Conservation (phyloP, 2,797 vertebrate genomes). For the Gallirallus australis region DNA sequence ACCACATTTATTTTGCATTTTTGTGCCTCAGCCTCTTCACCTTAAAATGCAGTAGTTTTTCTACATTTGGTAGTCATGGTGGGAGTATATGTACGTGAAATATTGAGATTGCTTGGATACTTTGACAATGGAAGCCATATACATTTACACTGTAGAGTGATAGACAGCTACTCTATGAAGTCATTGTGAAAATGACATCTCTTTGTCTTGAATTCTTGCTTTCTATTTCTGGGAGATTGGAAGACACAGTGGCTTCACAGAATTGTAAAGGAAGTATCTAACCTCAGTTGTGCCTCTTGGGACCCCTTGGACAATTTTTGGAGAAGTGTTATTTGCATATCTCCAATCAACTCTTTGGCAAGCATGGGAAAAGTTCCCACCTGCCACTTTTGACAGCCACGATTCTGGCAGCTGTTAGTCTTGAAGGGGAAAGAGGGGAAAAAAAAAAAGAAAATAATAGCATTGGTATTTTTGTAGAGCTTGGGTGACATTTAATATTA, state of each 20-base stretch:
- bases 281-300: slow-evolving; percentile 52
- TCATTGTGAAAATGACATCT: slow-evolving; percentile 44
- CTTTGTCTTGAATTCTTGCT: slow-evolving; percentile 49
- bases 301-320: slow-evolving; percentile 55
- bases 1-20: background rate
- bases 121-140: background rate
- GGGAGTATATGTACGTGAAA: background rate
- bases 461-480: slow-evolving; percentile 42
- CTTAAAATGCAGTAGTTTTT: background rate
- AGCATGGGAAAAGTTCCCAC: slow-evolving; percentile 46
- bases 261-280: slow-evolving; percentile 16
- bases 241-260: slow-evolving; percentile 27
- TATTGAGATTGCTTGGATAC: background rate
- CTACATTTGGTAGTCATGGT: background rate
- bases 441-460: background rate
- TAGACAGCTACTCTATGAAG: slow-evolving; percentile 36
- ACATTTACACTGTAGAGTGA: background rate
- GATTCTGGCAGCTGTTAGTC: slow-evolving; percentile 58
- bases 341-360: slow-evolving; percentile 64
- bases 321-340: slow-evolving; percentile 65
- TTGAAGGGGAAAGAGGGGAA: background rate
- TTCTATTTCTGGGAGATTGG: slow-evolving; percentile 48
- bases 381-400: slow-evolving; percentile 70
- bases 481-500: slow-evolving; percentile 56
- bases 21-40: background rate